phyloP scores from a whole-genome alignment of 2,797 vertebrate genomes.

The Vipera latastei region DNA sequence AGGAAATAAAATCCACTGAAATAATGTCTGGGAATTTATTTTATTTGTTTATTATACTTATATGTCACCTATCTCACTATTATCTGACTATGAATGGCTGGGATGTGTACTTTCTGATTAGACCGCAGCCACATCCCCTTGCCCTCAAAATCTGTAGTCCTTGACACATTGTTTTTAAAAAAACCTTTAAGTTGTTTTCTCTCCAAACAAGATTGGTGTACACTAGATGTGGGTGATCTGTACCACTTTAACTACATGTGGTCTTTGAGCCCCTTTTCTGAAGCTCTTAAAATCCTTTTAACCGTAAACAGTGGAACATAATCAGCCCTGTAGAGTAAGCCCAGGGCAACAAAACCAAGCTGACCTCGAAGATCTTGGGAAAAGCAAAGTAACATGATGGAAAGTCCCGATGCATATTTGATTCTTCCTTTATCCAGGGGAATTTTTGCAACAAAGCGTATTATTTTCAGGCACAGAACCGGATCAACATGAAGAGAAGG shows the following conservation, averaged over 20 bases:
- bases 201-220: neutral
- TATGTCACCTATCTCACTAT: neutral
- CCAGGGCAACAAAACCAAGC: neutral
- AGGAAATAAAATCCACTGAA: neutral
- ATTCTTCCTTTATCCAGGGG: neutral
- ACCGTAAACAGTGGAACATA: neutral
- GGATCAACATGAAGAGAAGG: neutral
- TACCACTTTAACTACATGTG: neutral
- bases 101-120: neutral
- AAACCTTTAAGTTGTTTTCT: neutral
- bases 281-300: neutral
- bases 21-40: neutral
- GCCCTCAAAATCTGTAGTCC: neutral
- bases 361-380: neutral
- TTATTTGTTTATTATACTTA: neutral
- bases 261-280: neutral
- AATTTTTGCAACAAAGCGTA: neutral
- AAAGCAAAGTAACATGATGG: neutral
- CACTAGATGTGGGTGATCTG: neutral
- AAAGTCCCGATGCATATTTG: neutral
- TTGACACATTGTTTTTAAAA: neutral
- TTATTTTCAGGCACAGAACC: neutral
- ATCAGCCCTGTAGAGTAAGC: neutral
- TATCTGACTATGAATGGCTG: neutral
- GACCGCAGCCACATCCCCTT: neutral